Evolutionary conservation across 92 coral and sea anemone species (phyloP).

Genomic region (Desmophyllum pertusum): DNA sequence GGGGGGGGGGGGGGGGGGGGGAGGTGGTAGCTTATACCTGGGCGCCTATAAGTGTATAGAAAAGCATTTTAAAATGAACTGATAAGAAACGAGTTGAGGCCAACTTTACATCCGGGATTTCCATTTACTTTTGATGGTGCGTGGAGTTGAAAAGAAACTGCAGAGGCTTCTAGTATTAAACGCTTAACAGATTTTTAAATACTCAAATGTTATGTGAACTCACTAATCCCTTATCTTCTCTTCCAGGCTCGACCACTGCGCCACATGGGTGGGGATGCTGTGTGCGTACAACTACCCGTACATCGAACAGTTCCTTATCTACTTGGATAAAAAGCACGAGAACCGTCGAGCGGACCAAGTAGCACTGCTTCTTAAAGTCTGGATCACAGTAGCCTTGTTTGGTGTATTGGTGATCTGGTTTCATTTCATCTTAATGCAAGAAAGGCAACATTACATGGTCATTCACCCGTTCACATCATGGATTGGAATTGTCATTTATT

Average conservation of each 20-base stretch:
- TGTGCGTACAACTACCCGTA: conserved; percentile 97
- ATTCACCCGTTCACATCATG: conserved; percentile 90
- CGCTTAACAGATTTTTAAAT: too few species aligned
- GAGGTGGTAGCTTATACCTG: too few species aligned
- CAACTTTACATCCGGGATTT: too few species aligned
- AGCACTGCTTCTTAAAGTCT: conserved; percentile 58
- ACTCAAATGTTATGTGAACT: not conserved
- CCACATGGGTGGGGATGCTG: conserved; percentile 96
- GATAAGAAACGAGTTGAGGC: too few species aligned
- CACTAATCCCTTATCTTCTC: not conserved
- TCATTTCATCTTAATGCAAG: conserved; percentile 73
- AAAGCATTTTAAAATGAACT: too few species aligned
- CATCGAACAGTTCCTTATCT: conserved; percentile 80
- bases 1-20: too few species aligned
- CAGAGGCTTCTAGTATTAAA: too few species aligned
- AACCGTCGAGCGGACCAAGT: conserved; percentile 54
- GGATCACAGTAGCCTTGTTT: conserved; percentile 65
- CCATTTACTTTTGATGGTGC: too few species aligned
- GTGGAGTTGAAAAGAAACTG: too few species aligned
- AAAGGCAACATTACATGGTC: conserved; percentile 67
- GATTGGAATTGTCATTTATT: conserved; percentile 78
- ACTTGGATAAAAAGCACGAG: conserved; percentile 84
- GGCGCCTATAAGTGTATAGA: too few species aligned
- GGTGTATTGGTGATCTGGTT: conserved; percentile 79
- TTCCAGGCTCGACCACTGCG: conserved; percentile 88